These are phyloP conservation scores for Notocelia uddmanniana DNA, from an alignment of 2,888 invertebrate species.

Conservation along the genomic window DNA sequence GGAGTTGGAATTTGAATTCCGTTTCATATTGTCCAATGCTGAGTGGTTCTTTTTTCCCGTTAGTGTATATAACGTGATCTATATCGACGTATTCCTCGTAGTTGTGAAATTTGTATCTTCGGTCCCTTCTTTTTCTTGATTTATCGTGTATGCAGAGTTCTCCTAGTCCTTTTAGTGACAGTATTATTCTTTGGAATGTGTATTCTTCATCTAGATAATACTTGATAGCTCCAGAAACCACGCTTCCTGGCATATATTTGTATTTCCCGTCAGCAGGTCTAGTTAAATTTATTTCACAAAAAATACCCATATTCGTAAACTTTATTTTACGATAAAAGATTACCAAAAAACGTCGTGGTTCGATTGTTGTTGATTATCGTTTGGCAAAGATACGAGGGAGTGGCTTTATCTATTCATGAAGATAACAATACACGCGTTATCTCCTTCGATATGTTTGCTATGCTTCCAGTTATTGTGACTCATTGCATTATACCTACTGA, in stretches of 20 bases:
- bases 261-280: conserved; percentile 19
- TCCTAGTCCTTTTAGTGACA: conserved; percentile 41
- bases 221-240: conserved; percentile 36
- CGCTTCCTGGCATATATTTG: conserved; percentile 28
- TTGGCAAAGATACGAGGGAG: conserved; percentile 1
- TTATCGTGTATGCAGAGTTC: conserved; percentile 17
- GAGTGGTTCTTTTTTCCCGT: conserved; percentile 23
- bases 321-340: background rate
- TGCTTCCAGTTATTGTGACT: conserved; percentile 5
- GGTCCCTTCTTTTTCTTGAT: conserved; percentile 18
- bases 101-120: conserved; percentile 11
- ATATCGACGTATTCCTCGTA: conserved; percentile 37
- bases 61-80: conserved; percentile 31
- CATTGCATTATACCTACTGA: background rate
- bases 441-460: background rate
- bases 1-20: conserved; percentile 34
- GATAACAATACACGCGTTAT: conserved; percentile 5
- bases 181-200: conserved; percentile 28
- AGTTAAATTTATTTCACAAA: conserved; percentile 37
- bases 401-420: conserved; percentile 3
- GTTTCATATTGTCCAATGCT: conserved; percentile 31
- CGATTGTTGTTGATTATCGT: conserved; percentile 1
- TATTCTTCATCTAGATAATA: conserved; percentile 35
- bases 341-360: background rate
- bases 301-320: conserved; percentile 31